Conservation (phyloP, 2,113 vertebrate species). For the Galemys pyrenaicus region DNA sequence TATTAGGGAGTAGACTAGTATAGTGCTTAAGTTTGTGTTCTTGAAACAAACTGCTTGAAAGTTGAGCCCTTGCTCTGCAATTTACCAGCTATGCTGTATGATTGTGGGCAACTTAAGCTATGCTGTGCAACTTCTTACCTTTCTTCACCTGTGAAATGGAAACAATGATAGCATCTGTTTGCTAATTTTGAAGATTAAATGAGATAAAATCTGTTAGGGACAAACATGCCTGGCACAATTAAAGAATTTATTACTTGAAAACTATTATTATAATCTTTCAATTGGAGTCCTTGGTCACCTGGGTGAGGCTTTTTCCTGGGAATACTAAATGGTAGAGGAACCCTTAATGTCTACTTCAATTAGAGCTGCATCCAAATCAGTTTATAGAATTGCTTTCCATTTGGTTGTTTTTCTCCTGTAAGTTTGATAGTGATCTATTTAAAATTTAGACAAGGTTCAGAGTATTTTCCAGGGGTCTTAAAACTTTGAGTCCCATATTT, state of each 20-base stretch:
- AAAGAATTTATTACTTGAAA: background rate
- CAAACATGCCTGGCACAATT: background rate
- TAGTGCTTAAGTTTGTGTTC: background rate
- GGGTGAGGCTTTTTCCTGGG: background rate
- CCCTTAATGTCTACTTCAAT: background rate
- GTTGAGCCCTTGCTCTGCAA: background rate
- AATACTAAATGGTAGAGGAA: background rate
- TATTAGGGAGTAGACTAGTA: background rate
- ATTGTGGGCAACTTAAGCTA: background rate
- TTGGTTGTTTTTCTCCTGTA: background rate
- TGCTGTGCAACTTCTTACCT: no score
- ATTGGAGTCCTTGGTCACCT: background rate
- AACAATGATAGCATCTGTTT: background rate
- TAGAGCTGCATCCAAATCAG: background rate
- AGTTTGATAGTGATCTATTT: background rate
- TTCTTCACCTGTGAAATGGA: background rate
- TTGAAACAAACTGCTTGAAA: background rate
- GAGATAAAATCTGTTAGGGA: background rate
- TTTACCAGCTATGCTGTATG: background rate
- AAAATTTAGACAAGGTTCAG: background rate
- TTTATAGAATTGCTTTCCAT: background rate
- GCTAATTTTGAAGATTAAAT: background rate
- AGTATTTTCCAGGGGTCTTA: background rate
- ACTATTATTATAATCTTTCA: background rate
- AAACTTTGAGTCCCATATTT: background rate